Evolutionary conservation across 2,113 vertebrate species (phyloP).

Genomic region (Cavia aperea): DNA sequence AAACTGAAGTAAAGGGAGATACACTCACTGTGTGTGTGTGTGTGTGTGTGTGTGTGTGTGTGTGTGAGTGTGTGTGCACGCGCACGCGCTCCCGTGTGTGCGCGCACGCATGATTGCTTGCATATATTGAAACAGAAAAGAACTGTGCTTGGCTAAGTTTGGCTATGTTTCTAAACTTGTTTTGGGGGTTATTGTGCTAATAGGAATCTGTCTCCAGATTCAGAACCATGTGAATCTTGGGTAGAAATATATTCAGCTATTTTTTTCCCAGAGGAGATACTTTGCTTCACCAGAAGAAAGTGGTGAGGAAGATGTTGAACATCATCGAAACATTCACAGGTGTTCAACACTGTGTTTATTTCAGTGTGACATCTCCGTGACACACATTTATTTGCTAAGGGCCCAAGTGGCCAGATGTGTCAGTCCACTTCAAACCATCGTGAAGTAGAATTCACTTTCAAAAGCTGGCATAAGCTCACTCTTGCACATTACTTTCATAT

Average conservation of each 20-base stretch:
- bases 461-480: neutral
- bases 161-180: neutral
- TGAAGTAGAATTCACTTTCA: neutral
- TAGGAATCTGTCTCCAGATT: neutral
- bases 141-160: neutral
- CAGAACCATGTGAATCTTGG: neutral
- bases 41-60: neutral
- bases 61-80: neutral
- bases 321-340: neutral
- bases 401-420: neutral
- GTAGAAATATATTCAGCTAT: neutral
- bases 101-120: neutral
- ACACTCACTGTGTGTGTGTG: neutral
- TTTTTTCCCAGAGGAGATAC: neutral
- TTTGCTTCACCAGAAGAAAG: neutral
- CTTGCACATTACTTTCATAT: neutral
- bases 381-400: neutral
- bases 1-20: neutral
- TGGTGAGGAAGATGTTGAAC: neutral
- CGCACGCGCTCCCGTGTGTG: neutral
- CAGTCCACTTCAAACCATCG: neutral
- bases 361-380: neutral
- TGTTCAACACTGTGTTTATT: neutral
- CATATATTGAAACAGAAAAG: neutral
- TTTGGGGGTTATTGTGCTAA: neutral